Percentiles rank a stretch among this genome's conserved stretches.
Conservation (phyloP, 2,113 vertebrate genomes). For the Meriones unguiculatus region DNA sequence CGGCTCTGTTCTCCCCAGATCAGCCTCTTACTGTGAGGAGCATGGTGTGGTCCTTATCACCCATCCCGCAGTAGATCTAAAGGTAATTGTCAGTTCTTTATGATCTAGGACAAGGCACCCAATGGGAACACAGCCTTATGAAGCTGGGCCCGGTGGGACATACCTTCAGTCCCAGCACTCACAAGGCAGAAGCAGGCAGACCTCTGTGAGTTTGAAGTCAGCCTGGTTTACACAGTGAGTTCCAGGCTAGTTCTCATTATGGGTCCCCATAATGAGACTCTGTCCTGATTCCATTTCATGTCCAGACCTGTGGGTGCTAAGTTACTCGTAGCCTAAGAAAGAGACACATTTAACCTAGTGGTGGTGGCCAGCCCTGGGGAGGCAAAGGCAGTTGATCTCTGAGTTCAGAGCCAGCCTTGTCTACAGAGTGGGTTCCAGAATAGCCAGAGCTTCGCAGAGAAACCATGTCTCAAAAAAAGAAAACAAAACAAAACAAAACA, state of each 20-base stretch:
- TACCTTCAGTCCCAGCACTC: not conserved
- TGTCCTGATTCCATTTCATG: rapidly evolving
- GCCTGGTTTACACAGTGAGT: not conserved
- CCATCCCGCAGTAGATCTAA: not conserved
- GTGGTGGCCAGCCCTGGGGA: not conserved
- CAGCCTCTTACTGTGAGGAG: not conserved
- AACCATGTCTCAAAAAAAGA: not conserved
- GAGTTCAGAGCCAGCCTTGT: not conserved
- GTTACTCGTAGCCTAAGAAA: not conserved
- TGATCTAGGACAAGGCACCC: not conserved
- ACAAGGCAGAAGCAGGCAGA: not conserved
- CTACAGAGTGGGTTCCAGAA: not conserved
- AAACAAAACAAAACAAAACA: not conserved
- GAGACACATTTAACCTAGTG: not conserved
- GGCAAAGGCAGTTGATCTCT: not conserved
- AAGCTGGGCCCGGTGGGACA: too few relatives aligned
- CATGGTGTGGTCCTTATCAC: not conserved
- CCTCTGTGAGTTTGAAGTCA: not conserved
- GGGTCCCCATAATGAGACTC: not conserved
- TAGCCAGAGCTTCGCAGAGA: not conserved
- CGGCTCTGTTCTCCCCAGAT: rapidly evolving
- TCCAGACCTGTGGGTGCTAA: not conserved
- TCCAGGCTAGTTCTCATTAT: too few relatives aligned
- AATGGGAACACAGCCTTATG: rapidly evolving
- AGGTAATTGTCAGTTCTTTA: too few relatives aligned